phyloP scores from a whole-genome alignment of 2,797 vertebrate genomes.

The Naso thynnoides region DNA sequence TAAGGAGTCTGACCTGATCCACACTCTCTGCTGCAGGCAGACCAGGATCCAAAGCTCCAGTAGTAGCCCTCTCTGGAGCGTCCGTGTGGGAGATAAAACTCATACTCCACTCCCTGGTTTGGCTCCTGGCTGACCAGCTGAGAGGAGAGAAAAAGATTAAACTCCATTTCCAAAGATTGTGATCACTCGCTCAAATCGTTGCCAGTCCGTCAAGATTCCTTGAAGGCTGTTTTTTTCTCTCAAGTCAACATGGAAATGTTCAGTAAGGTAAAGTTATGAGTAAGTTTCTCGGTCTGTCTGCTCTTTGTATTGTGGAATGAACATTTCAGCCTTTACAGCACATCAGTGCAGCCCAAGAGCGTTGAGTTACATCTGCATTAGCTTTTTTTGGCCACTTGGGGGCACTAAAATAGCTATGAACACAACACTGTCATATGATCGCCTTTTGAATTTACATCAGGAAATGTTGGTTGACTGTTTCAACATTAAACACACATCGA shows the following conservation, averaged over 20 bases:
- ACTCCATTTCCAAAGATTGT: neutral
- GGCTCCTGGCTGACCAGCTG: constrained; percentile 95
- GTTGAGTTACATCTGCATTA: neutral
- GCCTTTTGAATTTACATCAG: too few relatives aligned
- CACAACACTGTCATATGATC: too few relatives aligned
- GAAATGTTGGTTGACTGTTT: too few relatives aligned
- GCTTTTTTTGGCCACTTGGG: too few relatives aligned
- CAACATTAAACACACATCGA: too few relatives aligned
- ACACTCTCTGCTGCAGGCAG: constrained; percentile 90
- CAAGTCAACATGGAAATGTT: too few relatives aligned
- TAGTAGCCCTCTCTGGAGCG: constrained; percentile 83
- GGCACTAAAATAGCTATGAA: too few relatives aligned
- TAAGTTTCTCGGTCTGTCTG: too few relatives aligned
- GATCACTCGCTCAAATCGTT: neutral
- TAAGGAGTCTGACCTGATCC: constrained; percentile 89
- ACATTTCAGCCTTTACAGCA: too few relatives aligned
- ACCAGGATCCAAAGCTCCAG: constrained; percentile 96
- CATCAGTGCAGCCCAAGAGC: neutral
- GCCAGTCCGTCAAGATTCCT: neutral
- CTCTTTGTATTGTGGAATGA: too few relatives aligned
- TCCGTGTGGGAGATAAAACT: constrained; percentile 89
- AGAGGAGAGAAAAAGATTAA: neutral
- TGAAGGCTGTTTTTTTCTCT: neutral
- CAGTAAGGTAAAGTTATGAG: too few relatives aligned
- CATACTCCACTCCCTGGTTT: constrained; percentile 91